phyloP scores from a whole-genome alignment of 2,888 invertebrate species.

The Phragmatobia fuliginosa region DNA sequence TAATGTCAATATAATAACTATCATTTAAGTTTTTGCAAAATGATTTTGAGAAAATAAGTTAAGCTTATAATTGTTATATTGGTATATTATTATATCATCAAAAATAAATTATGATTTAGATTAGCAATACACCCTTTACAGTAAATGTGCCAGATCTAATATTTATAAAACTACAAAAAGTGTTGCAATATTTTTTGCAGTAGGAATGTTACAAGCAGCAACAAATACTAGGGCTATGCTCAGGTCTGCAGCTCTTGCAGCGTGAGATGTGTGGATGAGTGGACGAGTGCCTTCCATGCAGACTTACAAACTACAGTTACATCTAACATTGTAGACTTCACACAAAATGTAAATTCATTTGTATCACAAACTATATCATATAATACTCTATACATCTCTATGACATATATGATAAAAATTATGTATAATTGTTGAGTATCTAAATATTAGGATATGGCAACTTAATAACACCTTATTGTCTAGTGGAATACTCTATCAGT shows the following conservation, averaged over 20 bases:
- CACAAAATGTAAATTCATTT: constrained; percentile 84
- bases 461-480: constrained; percentile 85
- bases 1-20: too few species aligned
- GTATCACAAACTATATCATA: constrained; percentile 85
- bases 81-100: neutral
- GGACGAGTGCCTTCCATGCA: constrained; percentile 4
- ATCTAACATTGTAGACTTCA: constrained; percentile 71
- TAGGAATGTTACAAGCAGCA: constrained; percentile 32
- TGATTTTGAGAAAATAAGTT: neutral
- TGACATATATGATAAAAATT: constrained; percentile 70
- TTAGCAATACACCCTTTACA: neutral
- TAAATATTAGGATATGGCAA: constrained; percentile 86
- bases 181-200: constrained; percentile 10
- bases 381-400: constrained; percentile 78
- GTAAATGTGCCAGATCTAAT: neutral
- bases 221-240: constrained; percentile 8
- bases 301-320: constrained; percentile 56
- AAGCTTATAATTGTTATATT: neutral
- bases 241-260: neutral
- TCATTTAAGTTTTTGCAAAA: neutral
- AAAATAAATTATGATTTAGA: too few species aligned
- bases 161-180: neutral
- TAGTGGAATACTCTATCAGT: constrained; percentile 78
- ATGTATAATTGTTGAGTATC: constrained; percentile 83
- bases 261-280: neutral